Evolutionary conservation across 2,797 vertebrate species (phyloP).

Genomic region (Sebastes glaucus): DNA sequence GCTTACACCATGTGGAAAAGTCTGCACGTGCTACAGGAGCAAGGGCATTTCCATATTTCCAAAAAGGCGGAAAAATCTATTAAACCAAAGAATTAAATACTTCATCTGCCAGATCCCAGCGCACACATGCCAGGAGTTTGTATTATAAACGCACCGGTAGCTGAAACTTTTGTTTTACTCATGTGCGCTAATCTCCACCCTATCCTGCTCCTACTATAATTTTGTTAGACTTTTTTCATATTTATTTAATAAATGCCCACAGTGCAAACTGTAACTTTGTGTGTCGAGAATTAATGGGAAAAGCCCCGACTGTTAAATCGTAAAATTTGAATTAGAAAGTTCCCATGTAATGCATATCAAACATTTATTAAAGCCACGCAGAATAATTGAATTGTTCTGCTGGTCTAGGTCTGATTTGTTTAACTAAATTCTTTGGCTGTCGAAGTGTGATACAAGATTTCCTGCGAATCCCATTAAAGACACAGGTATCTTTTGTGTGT

Average conservation of each 20-base stretch:
- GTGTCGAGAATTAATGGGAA: constrained; percentile 92
- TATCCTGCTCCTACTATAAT: constrained; percentile 52
- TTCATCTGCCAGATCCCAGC: constrained; percentile 63
- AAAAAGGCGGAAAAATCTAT: constrained; percentile 69
- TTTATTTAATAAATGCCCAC: constrained; percentile 78
- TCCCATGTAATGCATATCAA: constrained; percentile 91
- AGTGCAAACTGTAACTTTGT: constrained; percentile 83
- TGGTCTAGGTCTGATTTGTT: constrained; percentile 90
- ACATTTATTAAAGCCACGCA: constrained; percentile 93
- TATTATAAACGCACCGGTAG: constrained; percentile 76
- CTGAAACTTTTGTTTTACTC: constrained; percentile 73
- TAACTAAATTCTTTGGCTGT: constrained; percentile 94
- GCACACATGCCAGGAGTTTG: constrained; percentile 67
- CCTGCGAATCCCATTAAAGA: constrained; percentile 93
- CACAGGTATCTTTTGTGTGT: constrained; percentile 89
- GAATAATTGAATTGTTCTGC: constrained; percentile 98
- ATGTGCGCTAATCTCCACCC: constrained; percentile 67
- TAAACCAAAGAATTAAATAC: constrained; percentile 69
- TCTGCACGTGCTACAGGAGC: constrained; percentile 28
- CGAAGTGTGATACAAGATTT: constrained; percentile 94
- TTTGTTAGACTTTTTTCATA: constrained; percentile 66
- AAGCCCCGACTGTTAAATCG: constrained; percentile 92
- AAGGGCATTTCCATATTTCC: constrained; percentile 50
- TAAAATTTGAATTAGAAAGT: constrained; percentile 92
- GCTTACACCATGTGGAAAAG: constrained; percentile 32